Evolutionary conservation across 2,797 vertebrate species (phyloP).

Genomic region (Sebastes oblongus): DNA sequence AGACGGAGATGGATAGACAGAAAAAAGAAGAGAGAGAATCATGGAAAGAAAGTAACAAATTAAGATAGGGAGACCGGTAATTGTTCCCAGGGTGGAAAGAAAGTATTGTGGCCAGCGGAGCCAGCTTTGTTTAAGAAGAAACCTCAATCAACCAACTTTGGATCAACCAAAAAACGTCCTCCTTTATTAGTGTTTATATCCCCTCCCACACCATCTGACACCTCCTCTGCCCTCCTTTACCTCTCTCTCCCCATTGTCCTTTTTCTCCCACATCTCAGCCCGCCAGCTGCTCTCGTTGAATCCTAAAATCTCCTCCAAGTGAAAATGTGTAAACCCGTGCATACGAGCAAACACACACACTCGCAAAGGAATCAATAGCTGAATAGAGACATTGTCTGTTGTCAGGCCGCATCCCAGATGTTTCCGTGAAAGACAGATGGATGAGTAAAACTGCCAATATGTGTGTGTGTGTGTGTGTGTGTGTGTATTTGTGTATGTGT

Average conservation of each 20-base stretch:
- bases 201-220: constrained; percentile 10
- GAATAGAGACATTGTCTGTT: constrained; percentile 30
- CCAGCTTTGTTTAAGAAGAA: constrained; percentile 19
- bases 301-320: constrained; percentile 11
- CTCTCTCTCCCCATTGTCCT: neutral
- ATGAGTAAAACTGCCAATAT: constrained; percentile 8
- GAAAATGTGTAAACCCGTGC: constrained; percentile 9
- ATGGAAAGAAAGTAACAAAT: neutral
- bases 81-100: constrained; percentile 21
- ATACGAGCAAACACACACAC: neutral
- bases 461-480: neutral
- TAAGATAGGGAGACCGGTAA: constrained; percentile 12
- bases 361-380: neutral
- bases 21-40: neutral
- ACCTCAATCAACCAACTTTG: constrained; percentile 34
- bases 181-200: constrained; percentile 19
- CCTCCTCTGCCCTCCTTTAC: constrained; percentile 6
- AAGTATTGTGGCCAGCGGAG: constrained; percentile 1
- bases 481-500: neutral
- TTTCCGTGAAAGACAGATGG: constrained; percentile 29
- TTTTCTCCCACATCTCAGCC: neutral
- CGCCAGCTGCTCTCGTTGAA: constrained; percentile 2
- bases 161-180: neutral
- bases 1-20: neutral
- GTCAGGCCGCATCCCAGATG: constrained; percentile 27